Base-by-base conservation (phyloP, 2,797 vertebrate species). In the Glossophaga mutica region DNA sequence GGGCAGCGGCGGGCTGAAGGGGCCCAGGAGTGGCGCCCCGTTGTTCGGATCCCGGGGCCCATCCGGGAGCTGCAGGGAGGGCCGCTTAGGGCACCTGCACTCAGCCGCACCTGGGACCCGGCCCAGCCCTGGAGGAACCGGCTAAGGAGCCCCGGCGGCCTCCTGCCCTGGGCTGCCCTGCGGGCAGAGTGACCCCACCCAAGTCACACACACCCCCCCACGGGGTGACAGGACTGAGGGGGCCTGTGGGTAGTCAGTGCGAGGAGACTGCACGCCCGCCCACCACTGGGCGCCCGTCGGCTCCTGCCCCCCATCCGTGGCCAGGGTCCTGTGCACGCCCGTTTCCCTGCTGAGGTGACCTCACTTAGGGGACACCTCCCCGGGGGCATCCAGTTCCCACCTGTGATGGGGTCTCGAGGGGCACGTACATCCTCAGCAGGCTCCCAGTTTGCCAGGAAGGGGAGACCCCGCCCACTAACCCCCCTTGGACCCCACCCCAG, bases 51-150 rank as follows among this genome's bases (percentile, higher is more conserved):
- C n/a, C 6, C 11, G 10, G 16, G 39, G 81, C 14, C 59, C 14
- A 14, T 4, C 32, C 4, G n/a, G 44, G n/a, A 24, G 59, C 42
- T 16, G 19, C 11, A 12, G 29, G 18, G 21, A 9, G n/a, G 21
- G n/a, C 2, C 19, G 5, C 44, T 18, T 2, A 19, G 18, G 44
- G 8, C 26, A 12, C 19, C 39, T 8, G 29, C 26, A 15, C 18
- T 1, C 74, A 10, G 32, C 68, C 34, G 8, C 19, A 12, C 19
- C 39, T 18, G 39, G 44, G 73, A 39, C 48, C 42, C 14, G 1
- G 92, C 91, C 98, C 97, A 96, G 97, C 97, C 84, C 32, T 98
- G 98, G 98, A 98, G 98, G 97, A 98, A 98, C 98, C 98, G 97
- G 98, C 98, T 96, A 94, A 96, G 95, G 97, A 98, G 97, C 97